phyloP scores from a whole-genome alignment of 2,888 invertebrate species.

The Byasa hedistus region DNA sequence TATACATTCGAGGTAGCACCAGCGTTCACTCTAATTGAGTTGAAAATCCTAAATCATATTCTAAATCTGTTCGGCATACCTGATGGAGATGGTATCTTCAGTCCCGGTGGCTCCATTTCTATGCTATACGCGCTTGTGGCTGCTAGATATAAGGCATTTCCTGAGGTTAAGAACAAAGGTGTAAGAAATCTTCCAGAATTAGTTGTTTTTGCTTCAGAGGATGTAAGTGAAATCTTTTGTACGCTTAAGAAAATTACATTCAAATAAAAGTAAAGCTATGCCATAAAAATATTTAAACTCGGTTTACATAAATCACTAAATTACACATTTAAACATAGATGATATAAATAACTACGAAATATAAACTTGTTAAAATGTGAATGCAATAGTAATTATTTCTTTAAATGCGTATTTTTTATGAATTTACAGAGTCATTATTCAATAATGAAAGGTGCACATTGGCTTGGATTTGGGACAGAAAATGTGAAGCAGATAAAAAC shows the following conservation, averaged over 20 bases:
- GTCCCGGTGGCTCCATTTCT: constrained; percentile 89
- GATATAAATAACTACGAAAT: no score
- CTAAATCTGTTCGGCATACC: constrained; percentile 82
- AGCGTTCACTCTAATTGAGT: constrained; percentile 87
- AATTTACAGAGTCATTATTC: constrained; percentile 87
- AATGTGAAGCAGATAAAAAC: constrained; percentile 83
- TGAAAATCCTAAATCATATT: constrained; percentile 81
- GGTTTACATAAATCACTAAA: no score
- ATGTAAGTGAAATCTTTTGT: constrained; percentile 71
- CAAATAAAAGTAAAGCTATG: no score
- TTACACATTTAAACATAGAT: no score
- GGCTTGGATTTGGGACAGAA: constrained; percentile 91
- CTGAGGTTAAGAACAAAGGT: constrained; percentile 85
- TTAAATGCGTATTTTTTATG: neutral
- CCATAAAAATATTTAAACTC: no score
- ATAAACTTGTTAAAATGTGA: no score
- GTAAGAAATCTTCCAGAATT: constrained; percentile 81
- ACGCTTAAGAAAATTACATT: no score
- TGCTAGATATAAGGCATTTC: constrained; percentile 84
- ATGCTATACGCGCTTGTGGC: constrained; percentile 89
- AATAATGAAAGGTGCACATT: constrained; percentile 88
- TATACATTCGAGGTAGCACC: constrained; percentile 91
- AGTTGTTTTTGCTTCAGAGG: constrained; percentile 87
- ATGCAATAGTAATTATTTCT: no score
- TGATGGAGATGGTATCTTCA: constrained; percentile 87